Evolutionary conservation across 2,113 vertebrate species (phyloP).

Genomic region (Lampris megalopsis): DNA sequence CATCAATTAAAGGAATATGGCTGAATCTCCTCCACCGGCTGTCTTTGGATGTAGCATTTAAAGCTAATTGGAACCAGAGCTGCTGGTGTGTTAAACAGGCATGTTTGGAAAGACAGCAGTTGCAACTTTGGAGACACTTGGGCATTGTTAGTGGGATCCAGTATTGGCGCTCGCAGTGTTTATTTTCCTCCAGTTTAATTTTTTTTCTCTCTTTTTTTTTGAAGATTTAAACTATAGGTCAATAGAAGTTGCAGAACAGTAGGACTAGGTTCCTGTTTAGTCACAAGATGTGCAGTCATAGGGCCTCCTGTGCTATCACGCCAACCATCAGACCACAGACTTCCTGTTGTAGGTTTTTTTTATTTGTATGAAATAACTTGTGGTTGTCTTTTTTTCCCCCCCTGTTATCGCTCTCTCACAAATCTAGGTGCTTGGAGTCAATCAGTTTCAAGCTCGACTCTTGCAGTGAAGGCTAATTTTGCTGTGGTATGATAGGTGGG

Average conservation of each 20-base stretch:
- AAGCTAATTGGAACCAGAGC: slow-evolving; percentile 74
- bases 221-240: slow-evolving; percentile 28
- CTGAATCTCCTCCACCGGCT: slow-evolving; percentile 44
- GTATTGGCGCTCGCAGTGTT: slow-evolving; percentile 31
- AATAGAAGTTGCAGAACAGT: slow-evolving; percentile 37
- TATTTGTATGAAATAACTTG: neutral
- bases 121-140: slow-evolving; percentile 48
- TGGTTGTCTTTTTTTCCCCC: neutral
- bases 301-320: neutral
- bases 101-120: slow-evolving; percentile 57
- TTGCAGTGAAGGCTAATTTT: no score
- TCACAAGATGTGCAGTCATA: slow-evolving; percentile 23
- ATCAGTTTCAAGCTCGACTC: neutral
- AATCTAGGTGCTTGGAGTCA: slow-evolving; percentile 16
- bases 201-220: slow-evolving; percentile 3
- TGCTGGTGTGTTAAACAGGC: slow-evolving; percentile 61
- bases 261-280: slow-evolving; percentile 26
- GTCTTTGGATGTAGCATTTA: slow-evolving; percentile 64
- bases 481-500: no score
- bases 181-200: slow-evolving; percentile 19
- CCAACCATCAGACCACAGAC: slow-evolving; percentile 8
- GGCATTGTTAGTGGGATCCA: slow-evolving; percentile 47
- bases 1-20: slow-evolving; percentile 69
- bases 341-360: slow-evolving; percentile 7
- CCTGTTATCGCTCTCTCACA: neutral